A percentile compares a stretch with the other conserved stretches of the same genome.
These are phyloP conservation scores for Anoplophora glabripennis DNA, from an alignment of 1,140 invertebrate species.

Conservation along the genomic window DNA sequence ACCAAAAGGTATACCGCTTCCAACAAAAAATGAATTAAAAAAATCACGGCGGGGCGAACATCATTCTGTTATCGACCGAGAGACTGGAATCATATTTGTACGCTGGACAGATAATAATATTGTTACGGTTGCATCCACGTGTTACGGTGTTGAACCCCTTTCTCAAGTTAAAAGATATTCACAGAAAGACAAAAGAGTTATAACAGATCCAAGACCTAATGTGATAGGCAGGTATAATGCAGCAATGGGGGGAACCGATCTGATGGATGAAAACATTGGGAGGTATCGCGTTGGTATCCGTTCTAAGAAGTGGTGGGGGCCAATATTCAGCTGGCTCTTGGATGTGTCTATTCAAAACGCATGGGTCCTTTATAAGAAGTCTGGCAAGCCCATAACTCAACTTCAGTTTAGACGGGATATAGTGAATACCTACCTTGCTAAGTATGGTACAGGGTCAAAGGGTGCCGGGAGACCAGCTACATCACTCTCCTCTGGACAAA, in stretches of 20 bases:
- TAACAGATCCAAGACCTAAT: slow-evolving; percentile 29
- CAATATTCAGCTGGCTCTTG: slow-evolving; percentile 38
- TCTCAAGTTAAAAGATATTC: slow-evolving; percentile 35
- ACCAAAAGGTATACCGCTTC: slow-evolving; percentile 2
- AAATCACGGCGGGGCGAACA: background rate
- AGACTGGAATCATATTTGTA: slow-evolving; percentile 32
- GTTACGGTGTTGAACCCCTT: slow-evolving; percentile 34
- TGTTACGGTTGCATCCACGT: slow-evolving; percentile 37
- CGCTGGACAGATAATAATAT: slow-evolving; percentile 40
- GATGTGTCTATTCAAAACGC: slow-evolving; percentile 43
- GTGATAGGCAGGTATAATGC: slow-evolving; percentile 35
- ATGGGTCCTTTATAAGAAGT: slow-evolving; percentile 38
- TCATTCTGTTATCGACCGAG: slow-evolving; percentile 20
- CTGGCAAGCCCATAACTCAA: slow-evolving; percentile 25
- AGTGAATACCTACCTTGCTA: slow-evolving; percentile 10
- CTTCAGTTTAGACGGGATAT: slow-evolving; percentile 35
- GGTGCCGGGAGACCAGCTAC: background rate
- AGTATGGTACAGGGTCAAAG: background rate
- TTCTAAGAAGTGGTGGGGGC: slow-evolving; percentile 46
- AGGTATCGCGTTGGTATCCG: slow-evolving; percentile 40
- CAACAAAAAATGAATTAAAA: background rate
- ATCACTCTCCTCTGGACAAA: background rate
- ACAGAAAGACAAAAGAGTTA: slow-evolving; percentile 31
- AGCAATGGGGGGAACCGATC: slow-evolving; percentile 42
- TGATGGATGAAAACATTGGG: slow-evolving; percentile 45